Base-by-base conservation (phyloP, 2,797 vertebrate genomes). In the Neoniphon sammara region DNA sequence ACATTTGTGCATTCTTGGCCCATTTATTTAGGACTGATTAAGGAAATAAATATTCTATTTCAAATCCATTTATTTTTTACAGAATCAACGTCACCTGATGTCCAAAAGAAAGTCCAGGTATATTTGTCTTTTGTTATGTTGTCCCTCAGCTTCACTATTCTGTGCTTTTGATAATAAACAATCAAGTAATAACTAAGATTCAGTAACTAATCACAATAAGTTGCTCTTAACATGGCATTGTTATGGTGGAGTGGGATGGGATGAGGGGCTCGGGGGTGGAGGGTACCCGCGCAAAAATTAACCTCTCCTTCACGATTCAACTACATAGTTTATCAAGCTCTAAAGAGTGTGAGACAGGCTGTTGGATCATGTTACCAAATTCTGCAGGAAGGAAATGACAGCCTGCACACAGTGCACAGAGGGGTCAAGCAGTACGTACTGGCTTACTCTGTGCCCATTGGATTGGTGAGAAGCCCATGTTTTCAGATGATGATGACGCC, bases 51-150 rank as follows among this genome's bases (percentile, higher is more conserved):
- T 66, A 78, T 91, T 91, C 90, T 86, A 90, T 86, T 93, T 92
- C 84, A 91, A 94, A 94, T 90, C 77, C 85, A 80, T 91, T 86
- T 87, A 85, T 96, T 93, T 95, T 92, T 96, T 95, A 66, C 93
- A 95, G 95, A 95, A 92, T 93, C 92, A 47, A 85, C 91, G 71
- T 89, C 90, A 71, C 82, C 93, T 91, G 91, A 93, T 79, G 93
- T 86, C 91, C 94, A 92, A 90, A 92, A 93, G 91, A 91, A 82
- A 91, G 88, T 91, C 91, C 93, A 96, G 92, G 95, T 95, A 91
- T 92, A 85, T 79, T 73, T 76, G 34, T 77, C 68, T 79, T 85
- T 82, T 82, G 57, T 66, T 71, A 10, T 87, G 87, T 86, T 85
- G 7, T 70, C 58, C 70, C 67, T 78, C 25, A 78, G 63, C 77